Evolutionary conservation across 1,140 invertebrate genomes (phyloP), one percentile per base, ranked within the genome.

Genomic region (Neodiprion fabricii): DNA sequence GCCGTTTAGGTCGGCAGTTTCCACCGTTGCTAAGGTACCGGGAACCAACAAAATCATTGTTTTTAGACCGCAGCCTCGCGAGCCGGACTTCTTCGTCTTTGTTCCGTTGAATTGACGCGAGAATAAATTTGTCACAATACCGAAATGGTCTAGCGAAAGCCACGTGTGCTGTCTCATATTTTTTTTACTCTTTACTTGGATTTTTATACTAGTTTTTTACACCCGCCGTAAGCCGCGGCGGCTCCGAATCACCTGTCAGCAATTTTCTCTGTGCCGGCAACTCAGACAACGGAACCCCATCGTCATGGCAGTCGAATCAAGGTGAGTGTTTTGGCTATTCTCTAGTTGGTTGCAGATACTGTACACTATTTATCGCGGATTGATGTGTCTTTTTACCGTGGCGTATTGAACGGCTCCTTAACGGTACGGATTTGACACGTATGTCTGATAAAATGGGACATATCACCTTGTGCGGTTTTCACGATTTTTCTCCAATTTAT

Each of bases 301-400:
- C 50, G 75, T 73, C 75, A 82, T 82, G 81, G 75, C 79, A 66
- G 80, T 80, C 12, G 81, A 82, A 75, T 76, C 79, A 70, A 82
- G 81, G 81, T 79, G 79, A 80, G 69, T 70, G 71, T 40, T 1
- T 40, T 0, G 0, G 28, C 5, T 40, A 40, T 1, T 40, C 5
- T 40, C 5, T 3, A 40, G 2, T 1, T 40, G 28, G 5, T 40
- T 40, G 28, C 28, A 40, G 2, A 40, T 3, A 40, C 28, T 40
- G 28, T 40, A 40, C 28, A 40, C 28, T 40, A 2, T 61, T 23
- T 77, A 75, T 75, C 76, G 67, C 67, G 67, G 69, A 48, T 48
- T 73, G 71, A 73, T 76, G 28, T 40, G 28, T 40, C 28, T 40
- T 40, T 40, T 40, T 40, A 40, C 28, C 5, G 28, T 40, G 28